These are phyloP conservation scores for Turdus rufiventris DNA, from an alignment of 2,113 vertebrate genomes.

Conservation along the genomic window DNA sequence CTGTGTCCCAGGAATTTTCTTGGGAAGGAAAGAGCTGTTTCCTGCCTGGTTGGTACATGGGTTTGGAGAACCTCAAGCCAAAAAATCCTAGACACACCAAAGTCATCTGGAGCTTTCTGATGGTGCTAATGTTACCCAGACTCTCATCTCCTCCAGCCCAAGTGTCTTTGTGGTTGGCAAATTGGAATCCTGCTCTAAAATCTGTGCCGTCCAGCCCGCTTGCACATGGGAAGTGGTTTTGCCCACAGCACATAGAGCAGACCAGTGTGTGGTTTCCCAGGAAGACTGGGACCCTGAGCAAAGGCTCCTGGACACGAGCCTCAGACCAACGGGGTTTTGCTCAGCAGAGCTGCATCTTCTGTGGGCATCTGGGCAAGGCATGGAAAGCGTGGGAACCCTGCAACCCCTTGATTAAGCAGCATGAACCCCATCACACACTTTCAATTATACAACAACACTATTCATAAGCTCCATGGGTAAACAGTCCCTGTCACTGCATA, in stretches of 20 bases:
- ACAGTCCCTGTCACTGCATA: background rate
- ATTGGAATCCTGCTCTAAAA: background rate
- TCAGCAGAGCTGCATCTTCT: background rate
- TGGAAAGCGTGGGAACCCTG: background rate
- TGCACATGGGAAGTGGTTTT: constrained; percentile 46
- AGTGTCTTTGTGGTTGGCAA: constrained; percentile 22
- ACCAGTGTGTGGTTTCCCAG: background rate
- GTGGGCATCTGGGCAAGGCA: background rate
- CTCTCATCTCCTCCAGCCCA: background rate
- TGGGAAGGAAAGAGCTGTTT: background rate
- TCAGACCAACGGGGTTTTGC: background rate
- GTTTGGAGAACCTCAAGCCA: background rate
- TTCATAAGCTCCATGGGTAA: background rate
- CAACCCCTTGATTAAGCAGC: background rate
- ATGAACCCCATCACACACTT: background rate
- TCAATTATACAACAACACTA: background rate
- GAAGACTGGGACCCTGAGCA: background rate
- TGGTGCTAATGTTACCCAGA: background rate
- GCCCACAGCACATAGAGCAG: background rate
- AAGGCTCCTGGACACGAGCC: background rate
- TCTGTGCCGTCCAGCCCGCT: background rate
- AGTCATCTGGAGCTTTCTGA: background rate
- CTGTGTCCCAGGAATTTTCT: background rate
- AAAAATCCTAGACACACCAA: constrained; percentile 18
- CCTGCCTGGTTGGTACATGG: background rate